A percentile compares a stretch with the other conserved stretches of the same genome.
Conservation (phyloP, 2,797 vertebrate genomes). For the Myripristis jacobus region DNA sequence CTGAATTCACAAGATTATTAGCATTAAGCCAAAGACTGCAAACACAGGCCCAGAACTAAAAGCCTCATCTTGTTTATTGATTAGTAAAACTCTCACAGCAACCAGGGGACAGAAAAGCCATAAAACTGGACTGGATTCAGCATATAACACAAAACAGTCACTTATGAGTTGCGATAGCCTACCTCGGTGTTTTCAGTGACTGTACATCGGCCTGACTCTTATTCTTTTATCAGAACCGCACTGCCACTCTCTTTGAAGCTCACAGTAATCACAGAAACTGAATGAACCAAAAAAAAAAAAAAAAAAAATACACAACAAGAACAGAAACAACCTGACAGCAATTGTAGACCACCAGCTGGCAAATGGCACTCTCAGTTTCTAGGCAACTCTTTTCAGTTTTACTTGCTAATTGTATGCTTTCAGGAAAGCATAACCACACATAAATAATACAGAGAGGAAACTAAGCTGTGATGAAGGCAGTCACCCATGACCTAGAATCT, state of each 20-base stretch:
- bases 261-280: conserved; percentile 57
- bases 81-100: conserved; percentile 33
- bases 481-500: conserved; percentile 64
- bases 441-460: conserved; percentile 72
- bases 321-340: conserved; percentile 66
- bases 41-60: conserved; percentile 33
- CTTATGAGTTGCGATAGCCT: conserved; percentile 39
- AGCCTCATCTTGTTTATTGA: conserved; percentile 33
- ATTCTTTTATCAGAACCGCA: conserved; percentile 57
- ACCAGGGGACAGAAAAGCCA: conserved; percentile 13
- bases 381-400: conserved; percentile 72
- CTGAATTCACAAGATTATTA: conserved; percentile 30
- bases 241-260: conserved; percentile 53
- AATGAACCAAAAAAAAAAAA: no score
- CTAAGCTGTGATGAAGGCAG: conserved; percentile 66
- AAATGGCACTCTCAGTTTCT: conserved; percentile 66
- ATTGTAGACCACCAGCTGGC: conserved; percentile 65
- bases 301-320: conserved; percentile 51
- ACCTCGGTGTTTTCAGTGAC: conserved; percentile 44
- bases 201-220: conserved; percentile 29
- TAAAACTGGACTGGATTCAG: conserved; percentile 38
- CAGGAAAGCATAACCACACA: conserved; percentile 64
- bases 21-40: conserved; percentile 37
- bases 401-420: conserved; percentile 73
- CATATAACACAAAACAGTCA: neutral